Base-by-base conservation (phyloP, 2,113 vertebrate genomes). In the Chelonoidis abingdonii region DNA sequence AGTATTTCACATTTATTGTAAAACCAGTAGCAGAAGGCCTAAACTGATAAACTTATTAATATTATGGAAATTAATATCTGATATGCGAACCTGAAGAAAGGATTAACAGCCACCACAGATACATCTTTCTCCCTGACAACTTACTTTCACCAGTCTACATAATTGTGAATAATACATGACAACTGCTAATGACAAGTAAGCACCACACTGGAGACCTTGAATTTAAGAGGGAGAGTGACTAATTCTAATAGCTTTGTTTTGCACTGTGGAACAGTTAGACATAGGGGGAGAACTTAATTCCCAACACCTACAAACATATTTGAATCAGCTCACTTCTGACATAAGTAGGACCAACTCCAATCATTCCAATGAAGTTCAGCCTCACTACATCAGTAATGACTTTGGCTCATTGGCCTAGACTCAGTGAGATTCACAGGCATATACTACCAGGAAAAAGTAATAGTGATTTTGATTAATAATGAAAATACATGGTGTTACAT, bases 341-440 rank as follows among this genome's bases (percentile, higher is more conserved):
- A 86, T 49, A 35, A 65, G 59, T 69, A 69, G 35, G 16, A n/a
- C 35, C 17, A 89, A 24, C 2, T 24, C 13, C n/a, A 22, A 16
- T 0, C 0, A 56, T n/a, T 86, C 84, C 31, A 57, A 54, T 0
- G 0, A 89, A 24, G 80, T 6, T 87, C 54, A 54, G 0, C 0
- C 86, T 49, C 44, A 0, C 0, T 76, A 35, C 52, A 52, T 38
- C 88, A 90, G 59, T 31, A 82, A 27, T 29, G 56, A 80, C 54
- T 90, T 81, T 79, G 80, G 54, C 72, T 90, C 2, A 0, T 78
- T 88, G 83, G 31, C 76, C 96, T 95, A 84, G 80, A 88, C 35
- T 8, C 11, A 82, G 69, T 29, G n/a, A 82, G 86, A 95, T 56
- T 82, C 83, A 86, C 27, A 19, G 85, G 49, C 49, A 69, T 41